Evolutionary conservation across 2,888 invertebrate genomes (phyloP).

Genomic region (Hartigia nigra): DNA sequence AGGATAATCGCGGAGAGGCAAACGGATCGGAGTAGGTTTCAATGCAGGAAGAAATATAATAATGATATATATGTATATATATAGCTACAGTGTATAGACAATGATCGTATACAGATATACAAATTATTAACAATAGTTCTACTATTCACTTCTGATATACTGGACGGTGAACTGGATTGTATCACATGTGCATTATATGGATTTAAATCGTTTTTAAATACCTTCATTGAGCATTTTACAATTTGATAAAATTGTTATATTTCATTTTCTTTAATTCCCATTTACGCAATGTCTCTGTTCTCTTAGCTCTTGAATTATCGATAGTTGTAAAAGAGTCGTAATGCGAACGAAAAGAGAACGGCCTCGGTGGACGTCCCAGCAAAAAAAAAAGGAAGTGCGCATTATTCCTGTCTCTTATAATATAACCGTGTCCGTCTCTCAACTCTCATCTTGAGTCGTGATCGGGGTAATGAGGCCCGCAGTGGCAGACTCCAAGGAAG

Average conservation of each 20-base stretch:
- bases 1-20: conserved; percentile 7
- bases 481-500: conserved; percentile 15
- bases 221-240: neutral
- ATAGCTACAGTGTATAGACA: neutral
- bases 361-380: neutral
- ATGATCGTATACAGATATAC: neutral
- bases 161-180: neutral
- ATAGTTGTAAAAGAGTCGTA: neutral
- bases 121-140: neutral
- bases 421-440: conserved; percentile 61
- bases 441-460: conserved; percentile 63
- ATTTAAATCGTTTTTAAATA: neutral
- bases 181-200: neutral
- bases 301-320: neutral
- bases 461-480: conserved; percentile 63
- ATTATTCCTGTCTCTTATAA: conserved; percentile 62
- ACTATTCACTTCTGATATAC: neutral
- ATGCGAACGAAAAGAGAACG: neutral
- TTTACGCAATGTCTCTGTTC: neutral
- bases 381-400: conserved; percentile 52
- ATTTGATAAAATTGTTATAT: neutral
- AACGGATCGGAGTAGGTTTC: neutral
- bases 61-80: neutral
- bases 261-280: neutral
- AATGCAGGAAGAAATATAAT: neutral